These are phyloP conservation scores for Labrus mixtus DNA, from an alignment of 2,113 vertebrate species.

Conservation along the genomic window DNA sequence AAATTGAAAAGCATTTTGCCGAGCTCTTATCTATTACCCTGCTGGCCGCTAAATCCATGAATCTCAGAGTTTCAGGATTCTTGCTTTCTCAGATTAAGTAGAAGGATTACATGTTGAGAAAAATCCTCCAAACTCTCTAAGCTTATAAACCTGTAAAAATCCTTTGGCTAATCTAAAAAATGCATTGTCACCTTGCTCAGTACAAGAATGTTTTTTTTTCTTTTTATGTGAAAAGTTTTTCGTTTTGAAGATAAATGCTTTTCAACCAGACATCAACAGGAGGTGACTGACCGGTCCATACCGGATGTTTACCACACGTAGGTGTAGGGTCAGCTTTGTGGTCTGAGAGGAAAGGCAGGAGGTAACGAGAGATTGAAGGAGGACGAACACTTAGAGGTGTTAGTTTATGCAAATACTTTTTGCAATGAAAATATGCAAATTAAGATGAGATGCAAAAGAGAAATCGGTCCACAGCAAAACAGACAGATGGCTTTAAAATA, in stretches of 20 bases:
- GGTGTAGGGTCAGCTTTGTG: neutral
- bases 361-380: neutral
- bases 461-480: no score
- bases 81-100: conserved; percentile 5
- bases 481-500: no score
- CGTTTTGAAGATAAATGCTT: conserved; percentile 15
- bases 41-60: conserved; percentile 6
- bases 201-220: conserved; percentile 6
- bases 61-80: conserved; percentile 6
- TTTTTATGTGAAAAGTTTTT: conserved; percentile 11
- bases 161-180: neutral
- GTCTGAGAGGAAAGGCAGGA: neutral
- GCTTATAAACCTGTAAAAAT: neutral
- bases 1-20: neutral
- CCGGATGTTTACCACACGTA: neutral
- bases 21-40: neutral
- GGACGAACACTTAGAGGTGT: neutral
- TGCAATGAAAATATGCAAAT: neutral
- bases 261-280: neutral
- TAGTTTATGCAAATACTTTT: no score
- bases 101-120: neutral
- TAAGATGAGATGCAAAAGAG: no score
- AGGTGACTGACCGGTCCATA: neutral
- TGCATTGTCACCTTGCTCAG: neutral
- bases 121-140: neutral